Evolutionary conservation across 2,797 vertebrate species (phyloP), one percentile per base, ranked within the genome.

Genomic region (Parauchenoglanis punctatus): DNA sequence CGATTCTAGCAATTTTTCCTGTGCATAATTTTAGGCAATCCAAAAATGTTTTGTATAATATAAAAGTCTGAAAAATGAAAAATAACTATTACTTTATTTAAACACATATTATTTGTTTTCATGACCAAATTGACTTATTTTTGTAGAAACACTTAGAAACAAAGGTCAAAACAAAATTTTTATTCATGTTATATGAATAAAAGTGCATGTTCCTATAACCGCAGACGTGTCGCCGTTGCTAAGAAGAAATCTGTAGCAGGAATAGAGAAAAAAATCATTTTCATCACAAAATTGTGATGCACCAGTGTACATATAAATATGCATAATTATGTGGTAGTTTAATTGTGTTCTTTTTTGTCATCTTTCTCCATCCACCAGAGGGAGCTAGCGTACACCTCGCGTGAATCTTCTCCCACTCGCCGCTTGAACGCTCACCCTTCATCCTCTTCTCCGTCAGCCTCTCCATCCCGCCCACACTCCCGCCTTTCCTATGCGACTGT

Each of bases 361-460:
- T 25, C 35, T 70, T 12, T 56, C 80, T 28, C 76, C 25, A 70
- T 65, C 25, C 83, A 81, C 0, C 94, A 99, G 98, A 95, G 98
- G 89, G 98, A 99, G 91, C 98, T 99, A 97, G 97, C 98, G 18
- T 99, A 99, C 52, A 96, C 97, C 0, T 98, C 98, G 28, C 96
- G 98, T 91, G 98, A 99, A 88, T 99, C 98, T 0, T 97, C 98
- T 0, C 96, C 98, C 46, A 97, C 96, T 72, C 97, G 97, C 35
- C 98, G 98, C 35, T 96, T 99, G 89, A 97, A 96, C 78, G 93
- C 93, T 0, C 93, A 93, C n/a, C 93, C 97, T 0, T 97, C 97
- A 0, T 94, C 98, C 0, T 97, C 98, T 0, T 96, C 97, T 0
- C 96, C 98, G 17, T 95, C 95, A 2, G 94, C 93, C 84, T 97